phyloP scores from a whole-genome alignment of 2,113 vertebrate genomes.

The Camelus dromedarius region DNA sequence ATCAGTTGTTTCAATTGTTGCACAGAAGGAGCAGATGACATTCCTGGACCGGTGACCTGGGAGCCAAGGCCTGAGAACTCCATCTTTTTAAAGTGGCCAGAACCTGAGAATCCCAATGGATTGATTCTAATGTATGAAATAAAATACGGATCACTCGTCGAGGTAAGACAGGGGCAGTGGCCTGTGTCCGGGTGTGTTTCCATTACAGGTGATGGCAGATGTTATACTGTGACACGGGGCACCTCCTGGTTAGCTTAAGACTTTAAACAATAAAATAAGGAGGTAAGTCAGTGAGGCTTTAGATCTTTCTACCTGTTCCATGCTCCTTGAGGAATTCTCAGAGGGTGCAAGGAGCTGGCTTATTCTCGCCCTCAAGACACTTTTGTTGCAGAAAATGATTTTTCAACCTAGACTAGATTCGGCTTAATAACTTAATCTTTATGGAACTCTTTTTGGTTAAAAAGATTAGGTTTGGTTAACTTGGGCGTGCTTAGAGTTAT shows the following conservation, averaged over 20 bases:
- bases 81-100: conserved; percentile 93
- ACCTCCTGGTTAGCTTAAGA: not conserved
- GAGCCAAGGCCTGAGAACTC: conserved; percentile 91
- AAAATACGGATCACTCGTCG: conserved; percentile 92
- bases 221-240: accelerated
- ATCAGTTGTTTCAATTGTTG: conserved; percentile 44
- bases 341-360: too few species aligned
- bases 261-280: not conserved
- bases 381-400: not conserved
- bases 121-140: conserved; percentile 98
- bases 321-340: not conserved
- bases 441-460: not conserved
- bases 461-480: not conserved
- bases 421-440: not conserved
- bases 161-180: conserved; percentile 88
- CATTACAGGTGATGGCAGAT: accelerated
- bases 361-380: not conserved
- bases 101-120: conserved; percentile 95
- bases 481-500: not conserved
- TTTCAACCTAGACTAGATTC: accelerated
- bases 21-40: conserved; percentile 96
- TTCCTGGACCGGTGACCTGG: conserved; percentile 92
- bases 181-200: accelerated
- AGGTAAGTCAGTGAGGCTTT: not conserved
- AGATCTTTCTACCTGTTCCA: not conserved